Base-by-base conservation (phyloP, 2,113 vertebrate species). In the Empidonax traillii region DNA sequence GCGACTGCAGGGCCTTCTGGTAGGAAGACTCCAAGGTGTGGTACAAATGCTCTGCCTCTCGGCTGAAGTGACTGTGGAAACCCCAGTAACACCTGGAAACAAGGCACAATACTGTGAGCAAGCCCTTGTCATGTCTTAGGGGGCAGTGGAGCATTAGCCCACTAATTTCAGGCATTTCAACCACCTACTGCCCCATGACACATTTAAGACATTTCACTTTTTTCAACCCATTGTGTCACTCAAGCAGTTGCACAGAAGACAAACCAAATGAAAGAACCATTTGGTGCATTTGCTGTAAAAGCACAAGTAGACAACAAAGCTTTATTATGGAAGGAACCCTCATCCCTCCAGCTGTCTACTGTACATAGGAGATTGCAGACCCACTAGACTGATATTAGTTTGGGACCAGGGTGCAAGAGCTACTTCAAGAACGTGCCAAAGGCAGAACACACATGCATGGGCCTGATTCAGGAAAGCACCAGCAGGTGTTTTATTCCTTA, bases 1-100 rank as follows among this genome's bases (percentile, higher is more conserved):
- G 99, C 2, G 99, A 99, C 97, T 99, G 99, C 41, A 99, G 98
- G 49, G 99, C 99, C 93, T 99, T 99, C 98, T 99, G 99, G 97
- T 99, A 99, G 46, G 99, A 98, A 37, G 99, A 99, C 94, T 99
- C 99, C 96, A 99, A 90, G 1, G 98, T 98, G 96, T 99, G 99
- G 96, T 99, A 99, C 72, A 99, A 97, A 81, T 99, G 99, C 96
- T 99, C 99, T 18, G 99, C 99, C 96, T 99, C 99, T 83, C 99
- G 96, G 87, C 98, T 99, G 97, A 99, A 99, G 97, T 99, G 99
- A 62, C 98, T 98, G 47, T 99, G 99, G 97, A 99, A 99, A 80
- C 99, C 98, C 99, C 99, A 99, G 68, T 99, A 99, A 96, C 99
- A 99, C 94, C 99, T 99, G 87, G 51, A 92, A 95, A 83, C 8